Evolutionary conservation across 2,888 invertebrate species (phyloP).

Genomic region (Conops quadrifasciatus): DNA sequence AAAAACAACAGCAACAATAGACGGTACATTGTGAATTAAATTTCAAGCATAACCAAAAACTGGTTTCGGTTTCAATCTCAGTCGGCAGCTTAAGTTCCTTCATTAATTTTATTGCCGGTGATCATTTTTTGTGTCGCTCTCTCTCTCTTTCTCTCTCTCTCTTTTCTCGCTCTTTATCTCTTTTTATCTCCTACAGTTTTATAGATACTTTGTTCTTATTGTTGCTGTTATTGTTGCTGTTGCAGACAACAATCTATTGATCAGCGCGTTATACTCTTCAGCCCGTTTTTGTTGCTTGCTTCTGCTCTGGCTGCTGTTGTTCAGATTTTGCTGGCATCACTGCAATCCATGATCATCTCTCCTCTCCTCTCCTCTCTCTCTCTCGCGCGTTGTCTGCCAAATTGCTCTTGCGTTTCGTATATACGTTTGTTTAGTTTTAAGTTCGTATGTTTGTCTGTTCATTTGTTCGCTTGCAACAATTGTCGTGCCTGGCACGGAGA

Average conservation of each 20-base stretch:
- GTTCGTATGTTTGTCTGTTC: constrained; percentile 30
- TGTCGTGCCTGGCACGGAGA: constrained; percentile 60
- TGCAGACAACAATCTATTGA: constrained; percentile 29
- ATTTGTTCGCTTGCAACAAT: constrained; percentile 27
- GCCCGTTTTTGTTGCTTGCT: background rate
- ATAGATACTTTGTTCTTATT: constrained; percentile 16
- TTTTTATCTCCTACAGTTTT: background rate
- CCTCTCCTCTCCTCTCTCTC: constrained; percentile 5
- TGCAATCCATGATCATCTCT: constrained; percentile 18
- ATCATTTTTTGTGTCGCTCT: background rate
- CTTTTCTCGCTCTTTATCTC: background rate
- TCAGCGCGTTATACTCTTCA: constrained; percentile 11
- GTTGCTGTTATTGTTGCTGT: background rate
- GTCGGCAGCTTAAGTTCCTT: background rate
- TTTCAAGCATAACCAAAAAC: constrained; percentile 12
- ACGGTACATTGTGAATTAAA: background rate
- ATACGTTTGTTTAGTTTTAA: constrained; percentile 35
- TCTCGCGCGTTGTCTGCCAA: background rate
- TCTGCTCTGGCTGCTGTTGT: background rate
- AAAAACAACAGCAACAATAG: constrained; percentile 5
- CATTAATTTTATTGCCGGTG: constrained; percentile 1
- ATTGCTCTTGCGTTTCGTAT: constrained; percentile 25
- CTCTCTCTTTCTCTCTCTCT: background rate
- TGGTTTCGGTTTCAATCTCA: constrained; percentile 16
- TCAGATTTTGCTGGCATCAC: constrained; percentile 13